phyloP scores from a whole-genome alignment of 2,113 vertebrate species.

The Cranoglanis bouderius region DNA sequence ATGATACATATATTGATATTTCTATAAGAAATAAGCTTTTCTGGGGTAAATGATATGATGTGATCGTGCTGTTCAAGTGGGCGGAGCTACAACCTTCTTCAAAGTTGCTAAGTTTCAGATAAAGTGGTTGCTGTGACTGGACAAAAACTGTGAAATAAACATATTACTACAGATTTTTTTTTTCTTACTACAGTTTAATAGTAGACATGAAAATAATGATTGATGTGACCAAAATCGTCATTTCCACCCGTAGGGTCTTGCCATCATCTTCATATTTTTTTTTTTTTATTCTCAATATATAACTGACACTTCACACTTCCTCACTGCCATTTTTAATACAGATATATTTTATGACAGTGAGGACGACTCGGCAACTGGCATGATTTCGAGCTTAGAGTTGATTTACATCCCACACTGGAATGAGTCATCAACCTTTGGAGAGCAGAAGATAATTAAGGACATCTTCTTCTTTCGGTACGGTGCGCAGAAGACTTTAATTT shows the following conservation, averaged over 20 bases:
- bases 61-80: too few species aligned
- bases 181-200: not conserved
- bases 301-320: conserved; percentile 2
- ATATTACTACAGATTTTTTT: not conserved
- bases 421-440: conserved; percentile 32
- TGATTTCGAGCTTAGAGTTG: not conserved
- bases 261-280: not conserved
- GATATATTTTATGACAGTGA: not conserved
- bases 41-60: not conserved
- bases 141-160: not conserved
- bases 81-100: not conserved
- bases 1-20: too few species aligned
- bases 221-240: not conserved
- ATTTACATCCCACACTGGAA: conserved; percentile 22
- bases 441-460: conserved; percentile 26
- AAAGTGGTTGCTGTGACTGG: too few species aligned
- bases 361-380: not conserved
- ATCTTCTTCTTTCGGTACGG: not conserved
- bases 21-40: not conserved
- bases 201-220: not conserved
- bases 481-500: not conserved
- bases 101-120: not conserved
- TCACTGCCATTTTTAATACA: not conserved
- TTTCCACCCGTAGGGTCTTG: not conserved
- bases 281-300: too few species aligned